phyloP scores from a whole-genome alignment of 2,797 vertebrate genomes.

The Microtus obscurus region DNA sequence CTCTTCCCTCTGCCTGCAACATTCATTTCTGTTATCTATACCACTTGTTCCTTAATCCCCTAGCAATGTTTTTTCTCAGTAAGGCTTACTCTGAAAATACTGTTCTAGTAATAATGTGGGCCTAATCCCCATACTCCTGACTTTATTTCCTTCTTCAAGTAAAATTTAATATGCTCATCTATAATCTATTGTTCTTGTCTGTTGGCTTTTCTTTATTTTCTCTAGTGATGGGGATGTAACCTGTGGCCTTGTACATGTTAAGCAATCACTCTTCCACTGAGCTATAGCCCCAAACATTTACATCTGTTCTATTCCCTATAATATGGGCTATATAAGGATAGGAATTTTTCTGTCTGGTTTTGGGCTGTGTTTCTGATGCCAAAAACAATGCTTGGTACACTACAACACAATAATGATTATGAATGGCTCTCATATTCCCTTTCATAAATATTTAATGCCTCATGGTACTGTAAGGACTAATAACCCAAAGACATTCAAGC shows the following conservation, averaged over 20 bases:
- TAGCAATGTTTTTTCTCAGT: background rate
- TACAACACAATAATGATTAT: slow-evolving; percentile 11
- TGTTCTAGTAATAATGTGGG: slow-evolving; percentile 15
- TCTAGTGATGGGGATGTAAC: background rate
- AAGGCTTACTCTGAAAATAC: background rate
- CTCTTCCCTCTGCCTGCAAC: background rate
- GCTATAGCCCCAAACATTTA: background rate
- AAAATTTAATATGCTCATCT: background rate
- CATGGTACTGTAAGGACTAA: slow-evolving; percentile 14
- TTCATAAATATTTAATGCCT: slow-evolving; percentile 48
- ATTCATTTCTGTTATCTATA: background rate
- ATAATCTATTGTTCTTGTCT: background rate
- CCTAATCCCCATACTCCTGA: background rate
- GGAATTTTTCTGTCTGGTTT: slow-evolving; percentile 1
- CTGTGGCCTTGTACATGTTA: background rate
- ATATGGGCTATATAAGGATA: background rate
- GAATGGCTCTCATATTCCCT: background rate
- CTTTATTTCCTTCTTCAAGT: slow-evolving; percentile 12
- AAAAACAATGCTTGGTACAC: slow-evolving; percentile 4
- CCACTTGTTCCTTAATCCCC: background rate
- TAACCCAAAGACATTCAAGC: background rate
- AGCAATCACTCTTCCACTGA: background rate
- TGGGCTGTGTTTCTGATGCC: background rate
- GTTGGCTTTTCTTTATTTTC: background rate
- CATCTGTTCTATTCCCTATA: slow-evolving; percentile 7